phyloP scores from a whole-genome alignment of 1,140 invertebrate genomes.

The Lineus longissimus region DNA sequence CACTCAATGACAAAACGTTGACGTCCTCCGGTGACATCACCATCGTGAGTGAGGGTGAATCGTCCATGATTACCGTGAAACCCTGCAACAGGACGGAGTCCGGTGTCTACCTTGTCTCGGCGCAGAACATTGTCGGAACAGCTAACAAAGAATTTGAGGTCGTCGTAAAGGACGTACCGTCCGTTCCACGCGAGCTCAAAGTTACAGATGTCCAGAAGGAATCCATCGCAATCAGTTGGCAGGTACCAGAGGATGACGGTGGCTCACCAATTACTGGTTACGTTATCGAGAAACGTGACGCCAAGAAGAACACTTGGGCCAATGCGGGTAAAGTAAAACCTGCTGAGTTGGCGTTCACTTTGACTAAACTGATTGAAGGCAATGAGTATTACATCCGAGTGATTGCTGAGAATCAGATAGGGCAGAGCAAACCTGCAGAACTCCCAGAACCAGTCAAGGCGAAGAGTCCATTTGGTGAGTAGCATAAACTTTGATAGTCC shows the following conservation, averaged over 20 bases:
- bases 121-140: conserved; percentile 43
- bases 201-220: conserved; percentile 84
- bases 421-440: conserved; percentile 84
- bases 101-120: conserved; percentile 66
- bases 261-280: conserved; percentile 91
- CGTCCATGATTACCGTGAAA: conserved; percentile 62
- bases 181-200: conserved; percentile 10
- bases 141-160: conserved; percentile 44
- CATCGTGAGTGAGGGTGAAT: conserved; percentile 28
- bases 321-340: conserved; percentile 50
- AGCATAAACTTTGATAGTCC: conserved; percentile 19
- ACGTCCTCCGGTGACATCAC: conserved; percentile 26
- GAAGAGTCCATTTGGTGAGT: conserved; percentile 87
- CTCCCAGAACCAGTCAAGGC: conserved; percentile 70
- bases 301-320: conserved; percentile 19
- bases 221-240: conserved; percentile 82
- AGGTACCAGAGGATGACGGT: conserved; percentile 80
- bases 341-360: conserved; percentile 65
- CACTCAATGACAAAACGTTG: conserved; percentile 28
- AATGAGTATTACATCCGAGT: conserved; percentile 95
- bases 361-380: conserved; percentile 81
- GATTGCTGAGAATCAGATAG: conserved; percentile 94
- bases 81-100: conserved; percentile 76
- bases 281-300: conserved; percentile 73
- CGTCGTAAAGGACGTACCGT: conserved; percentile 22